A percentile compares a stretch with the other conserved stretches of the same genome.
Evolutionary conservation across 2,797 vertebrate species (phyloP).

Genomic region (Okamejei kenojei): DNA sequence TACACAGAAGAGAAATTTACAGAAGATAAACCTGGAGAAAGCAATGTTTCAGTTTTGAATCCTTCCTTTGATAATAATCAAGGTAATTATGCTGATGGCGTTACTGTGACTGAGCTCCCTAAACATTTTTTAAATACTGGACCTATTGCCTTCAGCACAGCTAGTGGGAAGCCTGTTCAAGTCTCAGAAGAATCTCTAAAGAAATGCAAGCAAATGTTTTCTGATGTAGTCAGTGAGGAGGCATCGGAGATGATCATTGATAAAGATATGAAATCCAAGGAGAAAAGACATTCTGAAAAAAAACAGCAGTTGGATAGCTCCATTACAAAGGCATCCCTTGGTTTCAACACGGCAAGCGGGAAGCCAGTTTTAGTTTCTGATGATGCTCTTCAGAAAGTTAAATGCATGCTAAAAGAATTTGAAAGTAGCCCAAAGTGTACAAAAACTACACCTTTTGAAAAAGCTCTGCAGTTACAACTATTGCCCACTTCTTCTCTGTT

Average conservation of each 20-base stretch:
- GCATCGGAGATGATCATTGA: constrained; percentile 39
- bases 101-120: not conserved
- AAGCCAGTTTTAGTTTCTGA: constrained; percentile 60
- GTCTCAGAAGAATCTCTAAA: constrained; percentile 67
- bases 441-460: not conserved
- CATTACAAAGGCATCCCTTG: constrained; percentile 46
- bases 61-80: not conserved
- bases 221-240: constrained; percentile 51
- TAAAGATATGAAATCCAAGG: constrained; percentile 27
- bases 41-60: not conserved
- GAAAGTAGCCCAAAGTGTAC: constrained; percentile 18
- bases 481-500: not conserved
- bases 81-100: not conserved
- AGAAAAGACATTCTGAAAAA: constrained; percentile 39
- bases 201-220: constrained; percentile 69
- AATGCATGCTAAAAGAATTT: constrained; percentile 55
- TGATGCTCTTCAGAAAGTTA: constrained; percentile 64
- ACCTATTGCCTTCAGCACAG: constrained; percentile 66
- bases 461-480: not conserved
- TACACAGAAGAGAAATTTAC: constrained; percentile 19
- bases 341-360: constrained; percentile 63
- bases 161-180: constrained; percentile 64
- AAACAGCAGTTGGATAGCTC: constrained; percentile 4
- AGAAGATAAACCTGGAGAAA: constrained; percentile 39
- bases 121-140: constrained; percentile 37